Evolutionary conservation across 2,888 invertebrate species (phyloP), one percentile per base, ranked within the genome.

Genomic region (Lamproptera curius): DNA sequence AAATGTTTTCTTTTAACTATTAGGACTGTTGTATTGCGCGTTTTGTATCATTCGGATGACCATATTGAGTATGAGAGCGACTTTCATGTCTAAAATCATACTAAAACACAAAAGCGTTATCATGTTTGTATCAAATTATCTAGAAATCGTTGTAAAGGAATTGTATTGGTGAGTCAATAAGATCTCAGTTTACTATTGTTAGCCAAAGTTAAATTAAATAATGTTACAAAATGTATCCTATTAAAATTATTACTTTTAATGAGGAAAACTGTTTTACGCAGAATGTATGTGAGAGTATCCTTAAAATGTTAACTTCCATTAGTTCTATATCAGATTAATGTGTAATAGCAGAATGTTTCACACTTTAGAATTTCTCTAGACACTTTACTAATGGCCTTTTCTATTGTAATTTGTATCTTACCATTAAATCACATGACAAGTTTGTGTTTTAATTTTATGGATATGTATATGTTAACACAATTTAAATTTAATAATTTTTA

Each of bases 111-210:
- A n/a, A n/a, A n/a, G n/a, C n/a, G n/a, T n/a, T n/a, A n/a, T n/a
- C n/a, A n/a, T n/a, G n/a, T n/a, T n/a, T n/a, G n/a, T n/a, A n/a
- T n/a, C n/a, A n/a, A n/a, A n/a, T n/a, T n/a, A n/a, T n/a, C n/a
- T n/a, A n/a, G n/a, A n/a, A n/a, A 11, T n/a, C 9, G 31, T 31
- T 11, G n/a, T 4, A 31, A 31, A 31, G 11, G 2, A 11, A n/a
- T 31, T 31, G 5, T 11, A 31, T 11, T n/a, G 3, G 31, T 11
- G 11, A 11, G 13, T 31, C 31, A 2, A 31, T 11, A 16, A 26
- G 41, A 41, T 41, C 41, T 41, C 41, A 41, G 17, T 16, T 17
- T 13, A 41, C 17, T 31, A 33, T 13, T 13, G 11, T 9, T 41
- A 17, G 33, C 31, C 13, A 41, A 41, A 41, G 11, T 41, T 16